These are phyloP conservation scores for Monodelphis domestica DNA, from an alignment of 2,797 vertebrate genomes.

Conservation along the genomic window DNA sequence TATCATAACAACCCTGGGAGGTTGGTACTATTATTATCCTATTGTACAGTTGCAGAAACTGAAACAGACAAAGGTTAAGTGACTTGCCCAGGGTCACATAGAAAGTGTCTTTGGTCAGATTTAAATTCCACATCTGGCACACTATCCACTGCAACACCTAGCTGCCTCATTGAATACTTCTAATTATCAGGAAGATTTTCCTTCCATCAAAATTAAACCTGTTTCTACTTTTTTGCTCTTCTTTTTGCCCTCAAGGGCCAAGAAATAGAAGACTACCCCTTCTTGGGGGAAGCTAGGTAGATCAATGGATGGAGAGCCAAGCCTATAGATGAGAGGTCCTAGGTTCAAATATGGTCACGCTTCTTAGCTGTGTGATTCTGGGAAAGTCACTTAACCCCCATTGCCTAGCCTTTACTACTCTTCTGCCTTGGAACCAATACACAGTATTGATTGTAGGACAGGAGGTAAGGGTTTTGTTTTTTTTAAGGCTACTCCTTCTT, in stretches of 20 bases:
- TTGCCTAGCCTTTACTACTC: too few relatives aligned
- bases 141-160: not conserved
- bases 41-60: not conserved
- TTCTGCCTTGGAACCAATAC: too few relatives aligned
- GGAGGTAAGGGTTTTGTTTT: too few relatives aligned
- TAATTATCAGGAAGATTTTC: not conserved
- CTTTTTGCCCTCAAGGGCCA: not conserved
- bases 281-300: too few relatives aligned
- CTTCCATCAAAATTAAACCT: not conserved
- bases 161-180: not conserved
- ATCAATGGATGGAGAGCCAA: too few relatives aligned
- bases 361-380: too few relatives aligned
- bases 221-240: not conserved
- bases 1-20: not conserved
- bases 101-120: not conserved
- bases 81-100: not conserved
- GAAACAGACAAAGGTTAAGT: not conserved
- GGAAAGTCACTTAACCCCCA: too few relatives aligned
- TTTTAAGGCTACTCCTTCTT: not conserved
- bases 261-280: not conserved
- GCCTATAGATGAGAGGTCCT: too few relatives aligned
- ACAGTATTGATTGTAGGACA: too few relatives aligned
- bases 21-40: not conserved
- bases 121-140: not conserved
- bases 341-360: too few relatives aligned